These are phyloP conservation scores for Helicoverpa assulta DNA, from an alignment of 2,888 invertebrate species.

Conservation along the genomic window DNA sequence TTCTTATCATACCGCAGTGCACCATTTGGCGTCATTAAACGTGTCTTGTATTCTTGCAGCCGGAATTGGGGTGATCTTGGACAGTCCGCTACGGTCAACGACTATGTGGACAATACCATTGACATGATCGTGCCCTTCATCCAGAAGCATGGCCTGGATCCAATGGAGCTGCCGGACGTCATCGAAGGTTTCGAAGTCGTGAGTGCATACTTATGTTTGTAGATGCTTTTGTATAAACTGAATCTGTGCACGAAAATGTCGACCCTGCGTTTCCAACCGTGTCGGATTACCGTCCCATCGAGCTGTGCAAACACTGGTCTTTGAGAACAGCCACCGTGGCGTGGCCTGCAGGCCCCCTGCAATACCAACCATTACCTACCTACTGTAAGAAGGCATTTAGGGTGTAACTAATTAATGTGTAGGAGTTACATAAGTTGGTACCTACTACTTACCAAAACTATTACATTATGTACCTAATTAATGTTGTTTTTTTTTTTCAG, in stretches of 20 bases:
- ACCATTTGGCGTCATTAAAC: neutral
- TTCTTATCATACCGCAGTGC: neutral
- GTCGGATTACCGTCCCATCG: no score
- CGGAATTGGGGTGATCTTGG: conserved; percentile 78
- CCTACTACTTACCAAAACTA: no score
- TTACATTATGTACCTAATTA: neutral
- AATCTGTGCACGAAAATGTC: no score
- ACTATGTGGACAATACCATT: conserved; percentile 86
- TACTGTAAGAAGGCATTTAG: no score
- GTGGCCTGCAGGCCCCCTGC: no score
- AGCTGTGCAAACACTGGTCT: no score
- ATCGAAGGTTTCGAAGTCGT: conserved; percentile 86
- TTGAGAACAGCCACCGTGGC: no score
- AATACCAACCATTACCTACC: no score
- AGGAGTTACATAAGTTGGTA: no score
- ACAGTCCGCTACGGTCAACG: conserved; percentile 79
- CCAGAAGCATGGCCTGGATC: conserved; percentile 83
- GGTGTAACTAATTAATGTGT: no score
- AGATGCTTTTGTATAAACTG: no score
- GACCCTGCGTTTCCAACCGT: no score
- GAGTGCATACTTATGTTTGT: conserved; percentile 49
- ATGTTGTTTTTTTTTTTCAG: conserved; percentile 66
- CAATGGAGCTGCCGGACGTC: conserved; percentile 85
- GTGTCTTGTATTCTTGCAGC: conserved; percentile 57
- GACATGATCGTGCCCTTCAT: conserved; percentile 81